Percentiles rank a stretch among this genome's conserved stretches.
Conservation (phyloP, 1,140 invertebrate species). For the Caenorhabditis briggsae region DNA sequence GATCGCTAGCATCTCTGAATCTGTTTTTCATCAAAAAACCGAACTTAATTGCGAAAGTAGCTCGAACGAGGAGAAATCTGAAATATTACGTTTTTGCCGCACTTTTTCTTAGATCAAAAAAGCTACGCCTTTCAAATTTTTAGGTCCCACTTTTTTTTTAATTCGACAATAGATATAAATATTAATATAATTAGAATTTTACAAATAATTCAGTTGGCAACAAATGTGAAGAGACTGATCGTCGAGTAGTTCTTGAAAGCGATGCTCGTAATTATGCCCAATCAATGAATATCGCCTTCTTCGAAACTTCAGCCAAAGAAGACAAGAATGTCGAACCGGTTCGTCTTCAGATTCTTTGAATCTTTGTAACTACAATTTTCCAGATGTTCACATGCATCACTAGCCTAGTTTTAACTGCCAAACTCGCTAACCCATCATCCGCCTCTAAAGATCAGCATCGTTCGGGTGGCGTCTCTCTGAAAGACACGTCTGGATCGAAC, state of each 20-base stretch:
- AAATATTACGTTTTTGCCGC: too few relatives aligned
- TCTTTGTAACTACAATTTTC: constrained; percentile 5
- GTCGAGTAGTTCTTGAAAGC: constrained; percentile 95
- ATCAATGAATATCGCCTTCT: constrained; percentile 95
- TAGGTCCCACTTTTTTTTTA: too few relatives aligned
- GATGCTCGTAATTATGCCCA: constrained; percentile 96
- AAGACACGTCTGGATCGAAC: background rate
- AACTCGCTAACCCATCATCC: constrained; percentile 48
- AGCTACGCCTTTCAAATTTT: too few relatives aligned
- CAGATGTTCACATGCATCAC: constrained; percentile 70
- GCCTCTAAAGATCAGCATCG: constrained; percentile 34
- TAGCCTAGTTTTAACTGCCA: constrained; percentile 64
- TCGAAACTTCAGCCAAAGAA: constrained; percentile 98
- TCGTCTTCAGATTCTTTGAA: background rate
- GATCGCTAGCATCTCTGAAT: too few relatives aligned
- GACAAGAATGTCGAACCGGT: constrained; percentile 98
- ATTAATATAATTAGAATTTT: background rate
- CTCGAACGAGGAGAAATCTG: too few relatives aligned
- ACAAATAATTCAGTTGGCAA: constrained; percentile 88
- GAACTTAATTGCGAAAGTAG: too few relatives aligned
- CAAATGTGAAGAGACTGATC: constrained; percentile 96
- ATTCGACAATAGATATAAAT: too few relatives aligned
- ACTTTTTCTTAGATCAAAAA: too few relatives aligned
- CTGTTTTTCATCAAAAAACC: too few relatives aligned
- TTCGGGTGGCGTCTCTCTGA: constrained; percentile 54